Evolutionary conservation across 2,113 vertebrate species (phyloP), one percentile per base, ranked within the genome.

Genomic region (Amblyopsis rosae): DNA sequence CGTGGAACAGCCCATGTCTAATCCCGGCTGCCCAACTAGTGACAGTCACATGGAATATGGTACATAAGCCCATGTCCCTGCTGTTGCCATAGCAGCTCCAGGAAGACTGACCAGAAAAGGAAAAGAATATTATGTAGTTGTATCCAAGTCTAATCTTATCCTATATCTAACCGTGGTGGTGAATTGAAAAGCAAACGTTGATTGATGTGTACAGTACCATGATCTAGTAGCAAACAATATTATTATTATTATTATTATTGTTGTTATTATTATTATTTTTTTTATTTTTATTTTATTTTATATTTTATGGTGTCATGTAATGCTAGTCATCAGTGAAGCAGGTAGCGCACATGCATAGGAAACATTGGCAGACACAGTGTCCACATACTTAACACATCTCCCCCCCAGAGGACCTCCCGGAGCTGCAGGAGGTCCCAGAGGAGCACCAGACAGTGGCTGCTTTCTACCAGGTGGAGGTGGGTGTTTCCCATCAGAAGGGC

Each of bases 31-130:
- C 72, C 93, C 94, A 54, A 95, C 94, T 56, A 95, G 92, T 76
- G 94, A 95, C 74, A 94, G 95, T 58, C 93, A 95, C 83, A 95
- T 96, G 93, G 97, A 99, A 86, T 98, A 97, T 72, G 96, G 97
- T 98, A 72, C 58, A 70, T 19, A 56, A 47, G 45, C 10, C 33
- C 48, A 47, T 7, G 11, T 57, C n/a, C 26, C 59, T n/a, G 35
- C 32, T 15, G 12, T 10, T 60, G 32, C 35, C 35, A 5, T 41
- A 41, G 5, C 35, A 41, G 35, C 35, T 41, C 6, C 35, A 41
- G 26, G 26, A 26, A 26, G 26, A 26, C 26, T 26, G 26, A 3
- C 26, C 26, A 26, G 26, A 26, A 26, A 26, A 26, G 26, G 26
- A 26, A 26, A 26, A 26, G 26, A 26, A 26, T 26, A 26, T 26